phyloP scores from a whole-genome alignment of 2,797 vertebrate species.

The Agapornis canus region DNA sequence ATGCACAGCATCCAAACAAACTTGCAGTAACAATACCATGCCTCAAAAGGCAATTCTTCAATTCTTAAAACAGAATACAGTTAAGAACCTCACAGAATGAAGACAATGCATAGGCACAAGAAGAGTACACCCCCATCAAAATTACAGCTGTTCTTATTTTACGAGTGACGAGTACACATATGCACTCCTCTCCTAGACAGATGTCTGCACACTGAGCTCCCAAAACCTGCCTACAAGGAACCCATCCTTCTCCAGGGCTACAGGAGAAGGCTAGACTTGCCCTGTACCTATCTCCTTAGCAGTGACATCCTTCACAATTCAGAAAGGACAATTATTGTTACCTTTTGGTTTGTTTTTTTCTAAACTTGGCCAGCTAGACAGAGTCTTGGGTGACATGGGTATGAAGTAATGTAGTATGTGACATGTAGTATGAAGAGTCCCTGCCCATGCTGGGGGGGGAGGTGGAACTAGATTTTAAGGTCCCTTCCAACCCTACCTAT shows the following conservation, averaged over 20 bases:
- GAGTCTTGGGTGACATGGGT: background rate
- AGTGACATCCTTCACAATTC: background rate
- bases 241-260: background rate
- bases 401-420: no score
- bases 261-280: background rate
- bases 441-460: background rate
- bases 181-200: background rate
- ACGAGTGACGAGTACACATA: background rate
- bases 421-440: background rate
- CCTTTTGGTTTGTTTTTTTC: background rate
- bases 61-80: background rate
- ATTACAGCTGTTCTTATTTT: background rate
- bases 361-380: background rate
- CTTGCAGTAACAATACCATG: background rate
- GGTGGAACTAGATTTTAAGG: background rate
- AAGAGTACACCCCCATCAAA: background rate
- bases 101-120: accelerated
- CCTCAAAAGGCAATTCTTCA: background rate
- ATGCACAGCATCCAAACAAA: background rate
- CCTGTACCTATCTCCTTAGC: background rate
- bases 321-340: background rate
- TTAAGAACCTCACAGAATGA: background rate
- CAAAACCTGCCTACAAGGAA: background rate
- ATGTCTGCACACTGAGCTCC: background rate
- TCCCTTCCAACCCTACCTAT: background rate